These are phyloP conservation scores for Prochilodus magdalenae DNA, from an alignment of 2,113 vertebrate genomes.

Conservation along the genomic window DNA sequence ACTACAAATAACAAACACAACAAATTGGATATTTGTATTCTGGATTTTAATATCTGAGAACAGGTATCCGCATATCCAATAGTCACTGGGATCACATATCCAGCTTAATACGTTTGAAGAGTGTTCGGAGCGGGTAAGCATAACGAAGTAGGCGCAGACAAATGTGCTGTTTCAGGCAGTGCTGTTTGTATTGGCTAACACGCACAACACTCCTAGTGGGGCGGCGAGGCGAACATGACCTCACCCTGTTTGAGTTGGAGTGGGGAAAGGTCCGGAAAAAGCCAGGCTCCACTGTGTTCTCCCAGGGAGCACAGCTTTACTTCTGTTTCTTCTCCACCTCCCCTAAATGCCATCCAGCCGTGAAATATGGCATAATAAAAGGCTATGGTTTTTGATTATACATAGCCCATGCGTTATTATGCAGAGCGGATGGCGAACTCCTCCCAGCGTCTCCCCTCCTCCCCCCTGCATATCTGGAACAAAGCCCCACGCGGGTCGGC, in stretches of 20 bases:
- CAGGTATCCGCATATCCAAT: neutral
- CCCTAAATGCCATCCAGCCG: constrained; percentile 54
- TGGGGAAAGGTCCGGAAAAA: constrained; percentile 26
- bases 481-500: neutral
- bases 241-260: constrained; percentile 57
- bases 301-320: neutral
- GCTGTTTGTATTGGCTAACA: constrained; percentile 54
- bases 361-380: constrained; percentile 69
- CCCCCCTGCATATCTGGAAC: constrained; percentile 4
- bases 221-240: constrained; percentile 49
- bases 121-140: constrained; percentile 10
- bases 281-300: neutral
- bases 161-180: constrained; percentile 18
- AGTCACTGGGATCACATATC: neutral
- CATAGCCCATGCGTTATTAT: constrained; percentile 66
- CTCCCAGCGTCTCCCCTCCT: constrained; percentile 3
- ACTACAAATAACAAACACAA: no score
- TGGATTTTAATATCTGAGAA: neutral
- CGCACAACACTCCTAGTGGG: constrained; percentile 9
- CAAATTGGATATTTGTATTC: no score
- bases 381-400: constrained; percentile 60
- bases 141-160: constrained; percentile 13
- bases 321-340: constrained; percentile 12
- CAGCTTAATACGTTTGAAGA: constrained; percentile 20
- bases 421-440: constrained; percentile 34